Base-by-base conservation (phyloP, 2,888 invertebrate genomes). In the Harmothoe impar region DNA sequence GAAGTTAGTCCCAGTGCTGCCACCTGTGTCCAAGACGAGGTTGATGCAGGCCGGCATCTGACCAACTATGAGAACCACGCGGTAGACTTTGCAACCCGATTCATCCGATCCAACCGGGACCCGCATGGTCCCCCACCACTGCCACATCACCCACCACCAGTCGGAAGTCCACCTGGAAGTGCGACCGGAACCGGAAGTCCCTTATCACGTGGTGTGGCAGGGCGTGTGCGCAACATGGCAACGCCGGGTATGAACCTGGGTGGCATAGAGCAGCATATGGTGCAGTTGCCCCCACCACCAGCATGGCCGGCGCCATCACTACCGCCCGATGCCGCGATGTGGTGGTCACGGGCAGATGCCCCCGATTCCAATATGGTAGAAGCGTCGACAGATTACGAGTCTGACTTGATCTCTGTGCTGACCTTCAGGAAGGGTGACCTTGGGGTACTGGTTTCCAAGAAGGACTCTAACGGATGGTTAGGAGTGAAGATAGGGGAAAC, bases 391-490 rank as follows among this genome's bases (percentile, higher is more conserved):
- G 90, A 89, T 43, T 92, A 90, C 62, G 52, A 88, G n/a, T 81
- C 85, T 35, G 35, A n/a, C 7, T 17, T 12, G 25, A 12, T 33
- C 25, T 43, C 90, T 25, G 78, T 33, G 52, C 72, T 92, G 52
- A 91, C 91, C 31, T 92, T 92, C 68, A 56, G 29, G 25, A 90
- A 90, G 85, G 90, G 90, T 10, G 89, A 89, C n/a, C 25, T 84
- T 33, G 92, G 90, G 0, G 35, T 89, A 0, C 86, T 91, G 56
- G 51, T 92, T 29, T 43, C 54, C 29, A 90, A 92, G 86, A 86
- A 77, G 31, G 56, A 86, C 29, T 86, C 90, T 31, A 84, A 88
- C 33, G 84, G 90, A n/a, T 92, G 92, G 92, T 90, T 91, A 89
- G 91, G 91, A 33, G 51, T 91, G 10, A 90, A 89, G 51, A 23